Percentiles rank a stretch among this genome's conserved stretches.
These are phyloP conservation scores for Lasioglossum baleicum DNA, from an alignment of 1,140 invertebrate species.

Conservation along the genomic window DNA sequence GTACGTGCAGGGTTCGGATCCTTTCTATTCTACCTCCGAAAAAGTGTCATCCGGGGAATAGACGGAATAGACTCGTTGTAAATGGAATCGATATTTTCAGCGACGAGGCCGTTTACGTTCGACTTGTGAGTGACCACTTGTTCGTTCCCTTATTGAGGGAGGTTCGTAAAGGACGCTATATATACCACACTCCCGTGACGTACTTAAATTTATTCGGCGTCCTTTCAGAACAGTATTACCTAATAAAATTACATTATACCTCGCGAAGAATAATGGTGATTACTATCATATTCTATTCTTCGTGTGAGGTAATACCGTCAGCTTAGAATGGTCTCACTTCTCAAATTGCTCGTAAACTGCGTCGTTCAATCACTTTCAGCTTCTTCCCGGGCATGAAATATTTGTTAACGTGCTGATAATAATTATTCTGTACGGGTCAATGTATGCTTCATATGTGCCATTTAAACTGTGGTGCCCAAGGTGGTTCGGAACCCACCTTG, in stretches of 20 bases:
- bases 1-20: not conserved
- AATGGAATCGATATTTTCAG: constrained; percentile 57
- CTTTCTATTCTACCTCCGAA: not conserved
- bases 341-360: too few relatives aligned
- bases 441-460: too few relatives aligned
- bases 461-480: too few relatives aligned
- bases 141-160: constrained; percentile 43
- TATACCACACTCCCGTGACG: constrained; percentile 50
- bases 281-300: not conserved
- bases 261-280: not conserved
- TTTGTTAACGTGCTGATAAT: too few relatives aligned
- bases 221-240: constrained; percentile 35
- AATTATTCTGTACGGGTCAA: too few relatives aligned
- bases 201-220: constrained; percentile 45
- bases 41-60: constrained; percentile 17
- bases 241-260: constrained; percentile 16
- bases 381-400: too few relatives aligned
- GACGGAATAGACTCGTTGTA: constrained; percentile 24
- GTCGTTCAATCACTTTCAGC: too few relatives aligned
- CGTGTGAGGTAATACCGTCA: not conserved
- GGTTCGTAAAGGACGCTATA: constrained; percentile 40
- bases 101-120: constrained; percentile 58
- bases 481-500: too few relatives aligned
- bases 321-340: too few relatives aligned
- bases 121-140: constrained; percentile 60